Evolutionary conservation across 1,140 invertebrate genomes (phyloP), one percentile per base, ranked within the genome.

Genomic region (Scaptomyza hsui): DNA sequence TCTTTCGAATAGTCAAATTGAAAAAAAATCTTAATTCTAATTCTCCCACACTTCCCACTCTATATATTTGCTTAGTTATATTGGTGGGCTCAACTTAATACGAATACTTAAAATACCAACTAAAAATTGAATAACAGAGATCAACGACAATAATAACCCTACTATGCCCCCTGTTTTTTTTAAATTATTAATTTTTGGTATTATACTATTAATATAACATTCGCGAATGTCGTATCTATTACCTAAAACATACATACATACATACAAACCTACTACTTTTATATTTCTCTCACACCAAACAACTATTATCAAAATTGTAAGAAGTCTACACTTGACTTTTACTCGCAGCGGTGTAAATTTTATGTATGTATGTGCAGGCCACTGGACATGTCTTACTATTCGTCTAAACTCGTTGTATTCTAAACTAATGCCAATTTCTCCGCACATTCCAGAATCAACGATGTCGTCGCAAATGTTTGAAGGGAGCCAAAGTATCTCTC

Each of bases 401-500:
- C 10, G 16, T 32, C 32, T 48, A 3, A 15, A 29, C 15, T 1
- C 9, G 18, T 1, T 7, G 4, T 48, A 24, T 48, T 44, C 4
- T 32, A 26, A 45, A 52, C 39, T 68, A 15, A 68, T 68, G 57
- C 41, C 4, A 0, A 21, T 37, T n/a, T 68, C 64, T 68, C 29
- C 48, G 47, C 52, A 68, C 16, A 68, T 68, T 68, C 19, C 64
- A 68, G 64, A 29, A 37, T 29, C 21, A 56, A 18, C n/a, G 13
- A 21, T 24, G 26, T 18, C 10, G 35, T 10, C 47, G n/a, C 4
- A 3, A 15, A 10, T 18, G 21, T 10, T 15, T 2, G 29, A 47
- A 29, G 45, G 37, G 6, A 21, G 24, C 15, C 10, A 26, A 15
- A 16, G 4, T 7, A 16, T 45, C 42, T 45, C 24, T 4, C 2